phyloP scores from a whole-genome alignment of 1,140 invertebrate species.

The Pogonognathellus flavescens region DNA sequence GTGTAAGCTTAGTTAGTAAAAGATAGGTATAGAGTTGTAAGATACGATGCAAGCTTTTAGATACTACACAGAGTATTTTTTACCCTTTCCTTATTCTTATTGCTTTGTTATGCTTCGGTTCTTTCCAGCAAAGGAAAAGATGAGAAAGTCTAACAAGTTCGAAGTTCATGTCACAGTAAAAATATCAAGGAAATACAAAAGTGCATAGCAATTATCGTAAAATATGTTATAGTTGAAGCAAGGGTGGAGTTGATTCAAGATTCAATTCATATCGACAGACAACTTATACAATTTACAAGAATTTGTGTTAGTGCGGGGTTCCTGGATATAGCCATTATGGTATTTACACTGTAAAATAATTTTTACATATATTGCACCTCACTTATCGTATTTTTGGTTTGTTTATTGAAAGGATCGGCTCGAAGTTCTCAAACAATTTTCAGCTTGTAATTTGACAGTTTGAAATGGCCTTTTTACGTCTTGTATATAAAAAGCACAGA shows the following conservation, averaged over 20 bases:
- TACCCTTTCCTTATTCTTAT: conserved; percentile 24
- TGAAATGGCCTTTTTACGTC: too few species aligned
- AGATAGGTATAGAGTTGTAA: not conserved
- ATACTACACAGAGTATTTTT: not conserved
- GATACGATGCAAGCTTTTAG: conserved; percentile 18
- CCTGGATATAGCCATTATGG: not conserved
- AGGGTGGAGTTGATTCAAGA: conserved; percentile 24
- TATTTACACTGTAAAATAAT: too few species aligned
- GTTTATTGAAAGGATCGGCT: too few species aligned
- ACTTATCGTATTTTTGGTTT: too few species aligned
- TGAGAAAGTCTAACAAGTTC: conserved; percentile 9
- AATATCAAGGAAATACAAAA: not conserved
- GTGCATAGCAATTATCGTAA: conserved; percentile 29
- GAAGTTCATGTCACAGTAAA: conserved; percentile 30
- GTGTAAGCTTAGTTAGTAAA: conserved; percentile 3
- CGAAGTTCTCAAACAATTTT: too few species aligned
- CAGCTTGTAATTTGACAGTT: too few species aligned
- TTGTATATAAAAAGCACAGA: too few species aligned
- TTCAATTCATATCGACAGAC: not conserved
- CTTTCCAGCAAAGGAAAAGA: not conserved
- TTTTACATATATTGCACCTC: too few species aligned
- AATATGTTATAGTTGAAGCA: not conserved
- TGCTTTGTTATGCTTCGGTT: conserved; percentile 45
- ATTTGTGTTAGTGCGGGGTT: not conserved
- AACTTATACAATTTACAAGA: not conserved